Evolutionary conservation across 2,888 invertebrate species (phyloP), one percentile per base, ranked within the genome.

Genomic region (Andrena marginata): DNA sequence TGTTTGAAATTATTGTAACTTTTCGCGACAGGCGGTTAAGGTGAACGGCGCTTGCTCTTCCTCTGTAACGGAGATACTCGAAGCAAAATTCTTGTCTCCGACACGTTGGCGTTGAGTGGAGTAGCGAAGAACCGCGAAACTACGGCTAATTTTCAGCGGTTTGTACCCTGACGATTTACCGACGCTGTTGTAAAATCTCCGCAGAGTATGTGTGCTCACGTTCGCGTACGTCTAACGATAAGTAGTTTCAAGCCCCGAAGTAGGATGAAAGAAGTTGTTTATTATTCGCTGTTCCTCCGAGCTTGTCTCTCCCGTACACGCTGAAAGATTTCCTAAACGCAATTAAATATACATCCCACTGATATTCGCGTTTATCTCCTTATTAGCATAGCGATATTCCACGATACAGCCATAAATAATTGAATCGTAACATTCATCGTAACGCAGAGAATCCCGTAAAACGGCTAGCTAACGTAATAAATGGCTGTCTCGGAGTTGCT

Each of bases 111-210:
- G 64, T 16, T 42, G 73, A 79, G 49, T 74, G 59, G 71, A 51
- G 73, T 81, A 75, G 79, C 87, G 78, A 84, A 85, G 82, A 84
- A 84, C 80, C 60, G 70, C 79, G 56, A 42, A 65, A 73, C 82
- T 54, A 49, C 70, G 73, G 78, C 75, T 87, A 83, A 88, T 89
- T 88, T 80, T 73, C 72, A 69, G 69, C 42, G 65, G 74, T 72
- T 70, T 65, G 70, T 73, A 54, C 59, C n/a, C 67, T 77, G 78
- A 62, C 70, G 65, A 86, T 77, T 77, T 70, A 42, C 56, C 23
- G 68, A 48, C 70, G 64, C 42, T 60, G 70, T 33, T 23, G 26
- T n/a, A 3, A 6, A 10, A 0, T n/a, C 54, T 42, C n/a, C 51
- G 69, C 31, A 16, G 65, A 16, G 48, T 23, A 29, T 16, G 48